phyloP scores from a whole-genome alignment of 2,888 invertebrate species.

The Callyntrura sp. region DNA sequence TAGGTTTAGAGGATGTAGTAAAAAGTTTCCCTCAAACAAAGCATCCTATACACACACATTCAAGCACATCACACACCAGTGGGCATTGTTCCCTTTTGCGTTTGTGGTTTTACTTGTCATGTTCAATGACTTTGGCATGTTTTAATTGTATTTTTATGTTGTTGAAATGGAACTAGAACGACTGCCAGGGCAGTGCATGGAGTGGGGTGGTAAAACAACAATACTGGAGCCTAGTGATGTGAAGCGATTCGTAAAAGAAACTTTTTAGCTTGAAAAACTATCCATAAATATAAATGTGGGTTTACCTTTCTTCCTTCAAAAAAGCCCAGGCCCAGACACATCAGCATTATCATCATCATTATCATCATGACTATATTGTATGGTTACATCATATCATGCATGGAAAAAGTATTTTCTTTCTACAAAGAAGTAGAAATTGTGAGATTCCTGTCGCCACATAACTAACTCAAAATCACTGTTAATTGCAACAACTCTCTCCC shows the following conservation, averaged over 20 bases:
- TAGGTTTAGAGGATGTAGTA: too few relatives aligned
- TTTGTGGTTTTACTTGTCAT: not conserved
- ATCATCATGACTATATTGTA: constrained; percentile 51
- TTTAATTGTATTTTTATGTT: constrained; percentile 18
- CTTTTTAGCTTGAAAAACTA: constrained; percentile 44
- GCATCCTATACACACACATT: too few relatives aligned
- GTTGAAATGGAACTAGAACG: not conserved
- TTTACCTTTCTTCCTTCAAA: constrained; percentile 45
- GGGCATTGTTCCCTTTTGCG: not conserved
- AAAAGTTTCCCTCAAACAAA: too few relatives aligned
- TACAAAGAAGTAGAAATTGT: constrained; percentile 49
- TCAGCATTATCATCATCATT: constrained; percentile 45
- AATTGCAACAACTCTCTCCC: constrained; percentile 74
- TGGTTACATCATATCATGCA: constrained; percentile 46
- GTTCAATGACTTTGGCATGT: not conserved
- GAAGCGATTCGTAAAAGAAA: constrained; percentile 19
- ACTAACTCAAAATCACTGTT: constrained; percentile 74
- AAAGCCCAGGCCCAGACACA: constrained; percentile 53
- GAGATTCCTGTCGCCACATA: constrained; percentile 72
- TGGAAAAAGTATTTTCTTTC: constrained; percentile 52
- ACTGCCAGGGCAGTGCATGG: too few relatives aligned
- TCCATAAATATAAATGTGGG: constrained; percentile 62
- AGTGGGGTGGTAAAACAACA: too few relatives aligned
- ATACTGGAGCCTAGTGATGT: not conserved
- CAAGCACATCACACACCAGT: too few relatives aligned